Conservation (phyloP, 2,113 vertebrate species). For the Bos taurus region ARS-UCD2.0 NC_037333.1:845501-846000, state of each 20-base stretch:
- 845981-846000: not conserved
- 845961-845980: not conserved
- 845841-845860: not conserved
- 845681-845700: not conserved
- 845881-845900: rapidly evolving
- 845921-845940: not conserved
- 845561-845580: not conserved
- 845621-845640: not conserved
- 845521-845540: not conserved
- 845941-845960: not conserved
- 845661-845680: not conserved
- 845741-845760: not conserved
- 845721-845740: no score
- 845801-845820: not conserved
- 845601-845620: not conserved
- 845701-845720: not conserved
- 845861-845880: not conserved
- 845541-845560: not conserved
- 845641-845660: not conserved
- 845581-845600: not conserved
- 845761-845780: not conserved
- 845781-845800: not conserved
- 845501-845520: not conserved
- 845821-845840: not conserved
- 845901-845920: not conserved